phyloP scores from a whole-genome alignment of 2,888 invertebrate genomes.

The Plebejus anna region DNA sequence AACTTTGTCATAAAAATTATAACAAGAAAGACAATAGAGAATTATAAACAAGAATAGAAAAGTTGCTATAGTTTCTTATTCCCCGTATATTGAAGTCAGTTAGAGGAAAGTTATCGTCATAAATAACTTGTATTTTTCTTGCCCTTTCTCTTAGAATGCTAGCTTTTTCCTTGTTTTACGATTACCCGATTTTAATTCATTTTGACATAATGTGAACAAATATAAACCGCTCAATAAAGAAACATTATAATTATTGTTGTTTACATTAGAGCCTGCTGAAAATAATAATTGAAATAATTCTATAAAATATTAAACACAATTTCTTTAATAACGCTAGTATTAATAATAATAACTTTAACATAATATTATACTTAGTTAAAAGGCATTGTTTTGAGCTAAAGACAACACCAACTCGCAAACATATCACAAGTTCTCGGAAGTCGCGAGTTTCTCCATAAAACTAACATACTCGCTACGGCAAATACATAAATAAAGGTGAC shows the following conservation, averaged over 20 bases:
- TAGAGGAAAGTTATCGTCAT: background rate
- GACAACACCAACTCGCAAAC: background rate
- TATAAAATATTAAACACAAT: no score
- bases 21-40: constrained; percentile 12
- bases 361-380: background rate
- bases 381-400: background rate
- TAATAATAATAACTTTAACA: background rate
- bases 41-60: background rate
- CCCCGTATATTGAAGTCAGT: background rate
- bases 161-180: background rate
- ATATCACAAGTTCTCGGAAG: background rate
- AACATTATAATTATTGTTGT: background rate
- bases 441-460: constrained; percentile 16
- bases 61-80: background rate
- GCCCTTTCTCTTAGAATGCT: background rate
- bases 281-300: no score
- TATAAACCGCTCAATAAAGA: background rate
- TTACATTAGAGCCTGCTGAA: no score
- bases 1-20: constrained; percentile 3
- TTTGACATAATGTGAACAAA: background rate
- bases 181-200: background rate
- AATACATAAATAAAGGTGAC: background rate
- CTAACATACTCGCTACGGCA: background rate
- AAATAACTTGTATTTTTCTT: constrained; percentile 11
- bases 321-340: background rate